These are phyloP conservation scores for Cinclus cinclus DNA, from an alignment of 2,113 vertebrate genomes.

Conservation along the genomic window DNA sequence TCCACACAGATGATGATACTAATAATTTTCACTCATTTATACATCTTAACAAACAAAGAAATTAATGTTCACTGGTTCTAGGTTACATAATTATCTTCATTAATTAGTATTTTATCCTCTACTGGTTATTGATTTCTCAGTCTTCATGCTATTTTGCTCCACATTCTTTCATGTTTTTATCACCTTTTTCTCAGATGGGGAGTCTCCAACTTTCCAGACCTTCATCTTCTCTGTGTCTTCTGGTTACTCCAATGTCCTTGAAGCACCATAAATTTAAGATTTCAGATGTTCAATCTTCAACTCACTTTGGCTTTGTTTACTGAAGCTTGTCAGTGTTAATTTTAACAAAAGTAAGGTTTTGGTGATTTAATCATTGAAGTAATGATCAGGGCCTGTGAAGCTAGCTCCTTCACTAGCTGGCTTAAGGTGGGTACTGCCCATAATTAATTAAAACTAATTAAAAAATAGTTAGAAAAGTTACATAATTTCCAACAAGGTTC, in stretches of 20 bases:
- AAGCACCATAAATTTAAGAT: neutral
- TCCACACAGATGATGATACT: neutral
- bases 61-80: neutral
- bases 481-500: neutral
- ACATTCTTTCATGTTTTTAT: neutral
- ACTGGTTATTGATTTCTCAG: neutral
- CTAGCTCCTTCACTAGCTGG: neutral
- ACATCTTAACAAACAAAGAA: neutral
- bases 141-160: neutral
- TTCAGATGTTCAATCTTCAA: neutral
- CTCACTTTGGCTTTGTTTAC: neutral
- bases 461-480: neutral
- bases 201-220: neutral
- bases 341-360: neutral
- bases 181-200: neutral
- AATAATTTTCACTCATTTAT: neutral
- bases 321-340: neutral
- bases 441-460: neutral
- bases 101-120: neutral
- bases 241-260: neutral
- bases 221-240: neutral
- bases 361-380: neutral
- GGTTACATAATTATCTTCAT: neutral
- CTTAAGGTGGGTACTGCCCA: neutral
- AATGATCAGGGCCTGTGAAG: fast-evolving